Percentiles rank a stretch among this genome's conserved stretches.
Conservation (phyloP, 2,888 invertebrate genomes). For the Therioaphis trifolii region DNA sequence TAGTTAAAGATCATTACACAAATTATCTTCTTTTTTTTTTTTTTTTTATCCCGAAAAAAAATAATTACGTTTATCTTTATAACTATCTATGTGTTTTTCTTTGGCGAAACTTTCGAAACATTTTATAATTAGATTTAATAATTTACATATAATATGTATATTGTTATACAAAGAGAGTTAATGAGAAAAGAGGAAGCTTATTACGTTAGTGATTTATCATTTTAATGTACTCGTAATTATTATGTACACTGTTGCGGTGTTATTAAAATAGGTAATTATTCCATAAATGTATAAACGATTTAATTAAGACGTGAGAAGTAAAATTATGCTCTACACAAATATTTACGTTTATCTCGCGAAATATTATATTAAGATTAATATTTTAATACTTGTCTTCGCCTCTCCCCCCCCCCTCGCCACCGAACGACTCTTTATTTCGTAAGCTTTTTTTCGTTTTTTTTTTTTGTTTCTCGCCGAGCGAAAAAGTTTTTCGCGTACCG, state of each 20-base stretch:
- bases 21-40: slow-evolving; percentile 45
- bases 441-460: too few relatives aligned
- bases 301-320: background rate
- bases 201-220: slow-evolving; percentile 37
- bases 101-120: slow-evolving; percentile 20
- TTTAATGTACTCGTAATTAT: slow-evolving; percentile 22
- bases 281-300: slow-evolving; percentile 6
- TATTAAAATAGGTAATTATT: slow-evolving; percentile 36
- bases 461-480: too few relatives aligned
- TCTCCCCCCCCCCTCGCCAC: too few relatives aligned
- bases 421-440: too few relatives aligned
- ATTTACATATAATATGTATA: slow-evolving; percentile 19
- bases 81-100: background rate
- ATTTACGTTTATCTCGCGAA: slow-evolving; percentile 4
- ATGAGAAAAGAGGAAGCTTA: slow-evolving; percentile 47
- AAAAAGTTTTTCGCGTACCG: too few relatives aligned
- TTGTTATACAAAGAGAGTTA: background rate
- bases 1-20: slow-evolving; percentile 34
- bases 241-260: background rate
- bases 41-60: slow-evolving; percentile 26
- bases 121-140: slow-evolving; percentile 54
- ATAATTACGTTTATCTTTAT: slow-evolving; percentile 3
- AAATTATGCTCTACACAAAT: slow-evolving; percentile 5
- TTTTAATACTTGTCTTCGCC: background rate
- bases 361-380: background rate